Evolutionary conservation across 1,140 invertebrate genomes (phyloP).

Genomic region (Tigriopus japonicus): DNA sequence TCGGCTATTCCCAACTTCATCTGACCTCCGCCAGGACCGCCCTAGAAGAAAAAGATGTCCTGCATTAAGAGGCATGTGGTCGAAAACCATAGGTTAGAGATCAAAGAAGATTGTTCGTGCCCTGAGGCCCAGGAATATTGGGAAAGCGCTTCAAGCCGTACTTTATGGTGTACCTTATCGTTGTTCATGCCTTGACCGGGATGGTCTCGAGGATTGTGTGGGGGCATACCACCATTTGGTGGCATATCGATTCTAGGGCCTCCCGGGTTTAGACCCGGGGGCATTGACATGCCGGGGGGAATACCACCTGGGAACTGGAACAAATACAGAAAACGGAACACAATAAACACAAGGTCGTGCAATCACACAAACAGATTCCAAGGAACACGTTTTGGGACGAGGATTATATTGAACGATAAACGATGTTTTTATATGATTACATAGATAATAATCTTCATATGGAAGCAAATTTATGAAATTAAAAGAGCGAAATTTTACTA

Average conservation of each 20-base stretch:
- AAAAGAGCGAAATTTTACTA: too few relatives aligned
- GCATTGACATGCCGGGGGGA: conserved; percentile 2
- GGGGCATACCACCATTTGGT: background rate
- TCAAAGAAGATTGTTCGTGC: background rate
- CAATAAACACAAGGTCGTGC: background rate
- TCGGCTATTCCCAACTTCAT: conserved; percentile 44
- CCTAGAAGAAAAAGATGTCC: background rate
- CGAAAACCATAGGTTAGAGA: background rate
- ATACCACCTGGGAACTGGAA: conserved; percentile 13
- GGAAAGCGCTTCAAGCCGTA: background rate
- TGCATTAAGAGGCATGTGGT: background rate
- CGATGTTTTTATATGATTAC: too few relatives aligned
- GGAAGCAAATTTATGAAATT: too few relatives aligned
- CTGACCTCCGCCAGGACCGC: background rate
- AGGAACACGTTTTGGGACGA: too few relatives aligned
- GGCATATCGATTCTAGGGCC: conserved; percentile 11
- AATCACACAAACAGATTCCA: too few relatives aligned
- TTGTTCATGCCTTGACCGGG: conserved; percentile 7
- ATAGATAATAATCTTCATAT: too few relatives aligned
- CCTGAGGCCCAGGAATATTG: background rate
- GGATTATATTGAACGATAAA: too few relatives aligned
- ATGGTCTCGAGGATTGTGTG: background rate
- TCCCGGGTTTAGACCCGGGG: background rate
- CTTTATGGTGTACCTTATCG: background rate
- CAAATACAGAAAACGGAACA: conserved; percentile 4